Percentiles rank a stretch among this genome's conserved stretches.
Conservation (phyloP, 2,797 vertebrate genomes). For the Tympanoctomys barrerae region DNA sequence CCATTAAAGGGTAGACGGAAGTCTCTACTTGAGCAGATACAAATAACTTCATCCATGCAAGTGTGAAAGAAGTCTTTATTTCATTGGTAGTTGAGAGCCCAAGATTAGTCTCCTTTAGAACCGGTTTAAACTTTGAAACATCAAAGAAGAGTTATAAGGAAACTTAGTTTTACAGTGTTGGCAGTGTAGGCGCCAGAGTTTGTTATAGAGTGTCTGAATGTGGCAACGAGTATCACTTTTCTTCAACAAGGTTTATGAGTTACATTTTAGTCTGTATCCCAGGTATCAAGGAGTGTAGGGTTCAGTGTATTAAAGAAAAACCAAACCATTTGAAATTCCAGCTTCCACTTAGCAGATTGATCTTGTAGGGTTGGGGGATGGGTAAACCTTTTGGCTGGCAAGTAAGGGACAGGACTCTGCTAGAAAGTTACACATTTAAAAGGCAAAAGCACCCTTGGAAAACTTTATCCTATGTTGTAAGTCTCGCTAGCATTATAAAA, state of each 20-base stretch:
- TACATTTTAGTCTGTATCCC: slow-evolving; percentile 62
- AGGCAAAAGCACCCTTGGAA: background rate
- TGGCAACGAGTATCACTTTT: slow-evolving; percentile 43
- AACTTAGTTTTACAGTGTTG: slow-evolving; percentile 75
- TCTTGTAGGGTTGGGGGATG: background rate
- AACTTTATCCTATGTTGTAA: background rate
- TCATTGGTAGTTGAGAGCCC: slow-evolving; percentile 19
- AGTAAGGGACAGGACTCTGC: background rate
- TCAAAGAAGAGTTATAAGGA: slow-evolving; percentile 66
- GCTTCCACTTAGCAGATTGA: background rate
- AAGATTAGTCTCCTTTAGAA: slow-evolving; percentile 26
- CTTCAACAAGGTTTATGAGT: slow-evolving; percentile 58
- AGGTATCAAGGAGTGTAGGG: slow-evolving; percentile 29
- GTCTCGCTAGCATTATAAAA: slow-evolving; percentile 57
- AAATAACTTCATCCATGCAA: slow-evolving; percentile 28
- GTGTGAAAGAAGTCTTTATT: slow-evolving; percentile 77
- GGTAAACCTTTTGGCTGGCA: background rate
- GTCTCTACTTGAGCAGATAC: slow-evolving; percentile 54
- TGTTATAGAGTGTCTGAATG: slow-evolving; percentile 75
- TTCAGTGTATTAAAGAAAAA: slow-evolving; percentile 56
- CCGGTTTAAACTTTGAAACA: slow-evolving; percentile 56
- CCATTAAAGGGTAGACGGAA: slow-evolving; percentile 68
- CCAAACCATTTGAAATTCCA: slow-evolving; percentile 33
- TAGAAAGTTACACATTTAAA: slow-evolving; percentile 42
- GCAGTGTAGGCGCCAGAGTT: background rate